Evolutionary conservation across 1,140 invertebrate species (phyloP).

Genomic region (Heterodera carotae): DNA sequence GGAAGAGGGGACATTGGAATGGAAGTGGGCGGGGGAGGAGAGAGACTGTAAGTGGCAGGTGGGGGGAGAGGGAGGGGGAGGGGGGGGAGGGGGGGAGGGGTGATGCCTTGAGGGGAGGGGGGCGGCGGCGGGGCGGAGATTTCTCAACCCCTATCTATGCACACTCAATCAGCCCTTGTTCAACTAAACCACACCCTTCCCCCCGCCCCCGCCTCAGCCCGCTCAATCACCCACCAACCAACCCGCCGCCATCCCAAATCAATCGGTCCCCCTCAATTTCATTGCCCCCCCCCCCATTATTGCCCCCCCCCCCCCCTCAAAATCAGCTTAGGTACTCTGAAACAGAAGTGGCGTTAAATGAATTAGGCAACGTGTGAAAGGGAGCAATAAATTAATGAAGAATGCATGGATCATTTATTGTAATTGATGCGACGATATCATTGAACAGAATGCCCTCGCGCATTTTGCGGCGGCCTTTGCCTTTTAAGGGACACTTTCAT

Average conservation of each 20-base stretch:
- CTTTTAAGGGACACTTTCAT: too few relatives aligned
- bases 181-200: background rate
- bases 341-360: too few relatives aligned
- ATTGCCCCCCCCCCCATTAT: too few relatives aligned
- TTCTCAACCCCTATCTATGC: background rate
- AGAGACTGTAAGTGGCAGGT: background rate
- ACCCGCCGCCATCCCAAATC: background rate
- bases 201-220: background rate
- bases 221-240: background rate
- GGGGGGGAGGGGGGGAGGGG: background rate
- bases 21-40: background rate
- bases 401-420: background rate
- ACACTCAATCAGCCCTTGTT: too few relatives aligned
- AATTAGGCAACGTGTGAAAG: too few relatives aligned
- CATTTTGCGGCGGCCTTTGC: too few relatives aligned
- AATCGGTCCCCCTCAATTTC: too few relatives aligned
- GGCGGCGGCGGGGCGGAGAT: conserved; percentile 3
- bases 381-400: background rate
- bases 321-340: background rate
- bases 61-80: background rate
- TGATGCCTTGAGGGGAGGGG: background rate
- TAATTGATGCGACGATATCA: background rate
- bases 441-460: background rate
- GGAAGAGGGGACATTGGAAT: background rate
- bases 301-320: too few relatives aligned